Conservation (phyloP, 2,113 vertebrate species). For the Phrynocephalus versicolor region DNA sequence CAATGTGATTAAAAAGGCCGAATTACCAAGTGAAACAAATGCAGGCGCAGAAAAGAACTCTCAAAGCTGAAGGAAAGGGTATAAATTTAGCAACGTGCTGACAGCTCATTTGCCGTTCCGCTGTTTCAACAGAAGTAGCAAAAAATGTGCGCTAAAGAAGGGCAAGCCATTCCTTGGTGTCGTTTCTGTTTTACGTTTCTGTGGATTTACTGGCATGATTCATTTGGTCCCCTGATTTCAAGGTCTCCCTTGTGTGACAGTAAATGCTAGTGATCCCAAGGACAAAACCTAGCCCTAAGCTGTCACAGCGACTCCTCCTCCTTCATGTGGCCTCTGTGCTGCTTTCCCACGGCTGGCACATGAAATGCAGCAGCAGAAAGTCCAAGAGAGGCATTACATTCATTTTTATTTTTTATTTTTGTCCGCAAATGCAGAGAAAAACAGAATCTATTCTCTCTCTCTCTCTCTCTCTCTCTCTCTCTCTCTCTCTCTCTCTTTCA, state of each 20-base stretch:
- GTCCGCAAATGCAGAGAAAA: background rate
- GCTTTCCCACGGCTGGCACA: slow-evolving; percentile 24
- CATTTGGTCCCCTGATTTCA: slow-evolving; percentile 45
- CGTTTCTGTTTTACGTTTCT: slow-evolving; percentile 34
- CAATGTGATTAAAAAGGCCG: slow-evolving; percentile 30
- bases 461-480: background rate
- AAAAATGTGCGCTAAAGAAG: slow-evolving; percentile 35
- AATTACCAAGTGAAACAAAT: slow-evolving; percentile 50
- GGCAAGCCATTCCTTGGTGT: slow-evolving; percentile 40
- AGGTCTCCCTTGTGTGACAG: slow-evolving; percentile 29
- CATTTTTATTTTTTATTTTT: background rate
- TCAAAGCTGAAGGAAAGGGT: slow-evolving; percentile 32
- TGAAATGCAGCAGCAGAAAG: slow-evolving; percentile 22
- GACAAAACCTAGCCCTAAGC: slow-evolving; percentile 41
- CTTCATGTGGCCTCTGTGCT: fast-evolving
- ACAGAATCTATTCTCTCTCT: no score
- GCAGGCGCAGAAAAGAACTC: slow-evolving; percentile 28
- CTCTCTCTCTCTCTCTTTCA: no score
- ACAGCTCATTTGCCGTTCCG: slow-evolving; percentile 48
- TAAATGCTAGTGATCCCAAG: slow-evolving; percentile 24
- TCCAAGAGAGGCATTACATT: slow-evolving; percentile 5
- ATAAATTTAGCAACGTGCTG: slow-evolving; percentile 46
- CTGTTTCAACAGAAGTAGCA: slow-evolving; percentile 38
- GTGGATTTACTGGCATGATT: slow-evolving; percentile 45
- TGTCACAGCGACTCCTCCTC: background rate